Evolutionary conservation across 2,888 invertebrate genomes (phyloP), one percentile per base, ranked within the genome.

Genomic region (Calameuta pallipes): DNA sequence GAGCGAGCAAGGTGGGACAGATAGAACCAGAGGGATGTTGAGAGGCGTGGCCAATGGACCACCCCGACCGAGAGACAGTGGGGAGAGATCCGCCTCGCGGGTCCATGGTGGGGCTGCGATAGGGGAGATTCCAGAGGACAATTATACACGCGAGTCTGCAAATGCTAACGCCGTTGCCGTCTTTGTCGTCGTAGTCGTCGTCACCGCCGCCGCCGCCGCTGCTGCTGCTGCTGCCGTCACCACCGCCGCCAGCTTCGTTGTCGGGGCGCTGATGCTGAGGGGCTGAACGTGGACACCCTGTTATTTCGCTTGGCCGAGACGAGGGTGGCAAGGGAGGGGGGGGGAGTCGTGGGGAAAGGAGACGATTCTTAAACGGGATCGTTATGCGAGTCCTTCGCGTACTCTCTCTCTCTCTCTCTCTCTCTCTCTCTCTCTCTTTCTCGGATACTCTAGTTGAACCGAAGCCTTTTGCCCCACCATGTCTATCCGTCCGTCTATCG

Each of bases 291-390:
- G 79, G 80, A 79, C 79, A 76, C 83, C 82, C 83, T 86, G 86
- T 86, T 87, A 88, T 87, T 86, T 86, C 83, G 85, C 84, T 84
- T 81, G 83, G 81, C 81, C 80, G 80, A 80, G 81, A 82, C 81
- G 82, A 81, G 79, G 79, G 94, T 94, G 93, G 93, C 94, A 92
- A 12, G 35, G 35, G 11, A 11, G 36, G 2, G 2, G 35, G 36
- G 36, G 11, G 11, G 92, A 92, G 70, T 0, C n/a, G 70, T 9
- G 31, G 70, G 77, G 79, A 74, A 77, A 73, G 80, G 83, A 81
- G 80, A 85, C 41, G 87, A 87, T 90, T 88, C 89, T 90, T 90
- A 90, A 90, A 90, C 87, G 89, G 89, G 89, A 90, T 90, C 90
- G 90, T 90, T 90, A 90, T 88, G 87, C 87, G 86, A 89, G 86